Conservation (phyloP, 2,797 vertebrate genomes). For the Labroides dimidiatus region DNA sequence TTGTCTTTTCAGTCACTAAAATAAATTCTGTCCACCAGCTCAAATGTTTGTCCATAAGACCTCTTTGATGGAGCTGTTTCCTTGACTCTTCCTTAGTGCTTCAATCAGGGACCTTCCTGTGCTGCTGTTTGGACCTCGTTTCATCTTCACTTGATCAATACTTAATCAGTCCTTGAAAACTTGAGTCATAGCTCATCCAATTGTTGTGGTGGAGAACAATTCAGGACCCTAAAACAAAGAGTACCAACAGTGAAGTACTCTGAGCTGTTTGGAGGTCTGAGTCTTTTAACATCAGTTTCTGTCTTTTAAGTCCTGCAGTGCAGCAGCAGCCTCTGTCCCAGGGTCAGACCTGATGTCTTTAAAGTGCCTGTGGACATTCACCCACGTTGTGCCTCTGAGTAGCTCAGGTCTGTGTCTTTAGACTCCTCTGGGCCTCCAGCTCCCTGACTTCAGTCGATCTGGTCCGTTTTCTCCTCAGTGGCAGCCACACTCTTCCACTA, state of each 20-base stretch:
- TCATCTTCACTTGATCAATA: slow-evolving; percentile 10
- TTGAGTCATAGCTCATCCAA: background rate
- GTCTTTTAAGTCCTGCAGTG: background rate
- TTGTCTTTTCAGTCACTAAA: slow-evolving; percentile 13
- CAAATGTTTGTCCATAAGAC: background rate
- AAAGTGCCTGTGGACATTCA: slow-evolving; percentile 48
- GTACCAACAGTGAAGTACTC: background rate
- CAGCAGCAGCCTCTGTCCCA: slow-evolving; percentile 15
- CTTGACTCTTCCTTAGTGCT: slow-evolving; percentile 53
- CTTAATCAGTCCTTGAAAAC: background rate
- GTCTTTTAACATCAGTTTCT: background rate
- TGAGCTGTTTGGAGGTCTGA: slow-evolving; percentile 7
- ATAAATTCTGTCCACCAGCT: background rate
- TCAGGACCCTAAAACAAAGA: slow-evolving; percentile 4
- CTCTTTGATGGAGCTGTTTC: background rate
- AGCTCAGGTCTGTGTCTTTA: slow-evolving; percentile 9
- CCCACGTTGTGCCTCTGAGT: slow-evolving; percentile 24
- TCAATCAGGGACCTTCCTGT: slow-evolving; percentile 31
- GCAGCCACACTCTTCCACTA: slow-evolving; percentile 91
- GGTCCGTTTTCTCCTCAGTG: slow-evolving; percentile 73
- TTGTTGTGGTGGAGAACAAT: background rate
- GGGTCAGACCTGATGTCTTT: slow-evolving; percentile 15
- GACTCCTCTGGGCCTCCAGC: slow-evolving; percentile 14
- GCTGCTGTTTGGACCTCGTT: slow-evolving; percentile 1
- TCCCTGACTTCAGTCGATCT: background rate